Base-by-base conservation (phyloP, 2,113 vertebrate species). In the Muntiacus reevesi region DNA sequence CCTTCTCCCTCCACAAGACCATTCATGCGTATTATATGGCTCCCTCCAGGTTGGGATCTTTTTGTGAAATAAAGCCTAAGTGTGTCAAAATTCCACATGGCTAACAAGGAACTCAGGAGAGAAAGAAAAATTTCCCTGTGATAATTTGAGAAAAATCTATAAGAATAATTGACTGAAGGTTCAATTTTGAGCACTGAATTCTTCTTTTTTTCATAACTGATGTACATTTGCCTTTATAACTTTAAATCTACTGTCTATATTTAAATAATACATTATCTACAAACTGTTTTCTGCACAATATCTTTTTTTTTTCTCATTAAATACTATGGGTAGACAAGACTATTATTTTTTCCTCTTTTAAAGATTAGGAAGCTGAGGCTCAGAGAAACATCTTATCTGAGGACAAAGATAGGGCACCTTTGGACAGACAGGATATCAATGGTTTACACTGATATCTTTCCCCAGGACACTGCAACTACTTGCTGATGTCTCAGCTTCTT, bases 11-110 rank as follows among this genome's bases (percentile, higher is more conserved):
- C 33, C 74, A 50, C 50, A 28, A 47, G n/a, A 85, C 5, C 8
- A 71, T 62, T 83, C 64, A 71, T 88, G 87, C 10, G 23, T 90
- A 64, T 92, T 83, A 59, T 25, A 76, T 76, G 36, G 50, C 50
- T 92, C 55, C 50, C 40, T 89, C 78, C 36, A 95, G 54, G 36
- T n/a, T 93, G 33, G 36, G 30, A 74, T 47, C 59, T 89, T 96
- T 92, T 94, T 89, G 55, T 96, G 30, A 82, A 79, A 79, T 87
- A 94, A 97, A 96, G 33, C 17, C 55, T 88, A 84, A 15, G 21
- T 83, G 5, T 90, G 36, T 92, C 60, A 81, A 88, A 95, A 85
- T 96, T 57, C 45, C 13, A 84, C 15, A 17, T 30, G 57, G 54
- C 33, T 95, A 36, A 82, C 25, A 64, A 4, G 50, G 57, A 96